Evolutionary conservation across 2,888 invertebrate genomes (phyloP), one percentile per base, ranked within the genome.

Genomic region (Liodrosophila aerea): DNA sequence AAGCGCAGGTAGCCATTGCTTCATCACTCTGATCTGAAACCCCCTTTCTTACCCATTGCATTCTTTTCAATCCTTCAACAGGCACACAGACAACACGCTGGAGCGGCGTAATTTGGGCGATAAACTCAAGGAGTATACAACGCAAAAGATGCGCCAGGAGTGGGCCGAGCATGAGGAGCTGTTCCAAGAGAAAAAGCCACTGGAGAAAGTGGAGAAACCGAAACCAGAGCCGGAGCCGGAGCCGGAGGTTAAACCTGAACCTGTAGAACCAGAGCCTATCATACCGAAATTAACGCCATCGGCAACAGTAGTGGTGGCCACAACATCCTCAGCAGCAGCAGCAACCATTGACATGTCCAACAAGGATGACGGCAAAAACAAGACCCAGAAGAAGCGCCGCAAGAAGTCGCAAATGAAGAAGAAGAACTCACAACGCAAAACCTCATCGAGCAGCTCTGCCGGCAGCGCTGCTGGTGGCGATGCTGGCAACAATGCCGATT

Each of bases 321-420:
- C n/a, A n/a, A n/a, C n/a, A n/a, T n/a, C n/a, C n/a, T n/a, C 31
- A 36, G 7, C 40, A 37, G 16, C 3, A 29, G 50, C 49, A 36
- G 5, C 52, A 16, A 41, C 36, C 45, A 53, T 15, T 9, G 76
- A 72, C 0, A 0, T 5, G n/a, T n/a, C 41, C 45, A 91, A 91
- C 13, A 92, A 92, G 58, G 90, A 90, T 44, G 89, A 89, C 40
- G 82, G 86, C 8, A 90, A 90, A 49, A 85, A 75, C 80, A 95
- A 95, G 87, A 96, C 95, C 87, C 22, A 22, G 22, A 94, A 95
- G 89, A 95, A 94, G 88, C 93, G 95, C 52, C 94, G 95, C 73
- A 94, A 95, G 91, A 95, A 94, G 91, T 93, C 93, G 30, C 92
- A 94, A 73, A 93, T 95, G 89, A 95, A 95, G 90, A 95, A 95